A percentile compares a stretch with the other conserved stretches of the same genome.
phyloP scores from a whole-genome alignment of 2,797 vertebrate species.

The Aphelocoma californica region DNA sequence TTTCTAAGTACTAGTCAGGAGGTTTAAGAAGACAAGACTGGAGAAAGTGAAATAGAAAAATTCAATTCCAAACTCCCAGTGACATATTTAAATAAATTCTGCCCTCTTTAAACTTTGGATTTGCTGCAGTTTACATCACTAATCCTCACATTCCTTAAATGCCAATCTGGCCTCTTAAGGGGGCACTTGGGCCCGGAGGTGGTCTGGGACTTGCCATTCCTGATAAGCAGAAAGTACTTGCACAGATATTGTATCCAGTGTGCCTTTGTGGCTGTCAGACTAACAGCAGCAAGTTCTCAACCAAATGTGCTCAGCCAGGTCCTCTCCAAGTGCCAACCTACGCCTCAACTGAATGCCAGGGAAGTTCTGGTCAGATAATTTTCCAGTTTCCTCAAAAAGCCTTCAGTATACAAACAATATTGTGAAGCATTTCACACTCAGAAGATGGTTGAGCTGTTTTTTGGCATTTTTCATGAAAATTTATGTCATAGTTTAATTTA shows the following conservation, averaged over 20 bases:
- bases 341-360: neutral
- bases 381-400: neutral
- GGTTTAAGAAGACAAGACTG: neutral
- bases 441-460: neutral
- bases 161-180: constrained; percentile 46
- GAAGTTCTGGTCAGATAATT: neutral
- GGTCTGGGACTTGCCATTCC: neutral
- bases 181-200: constrained; percentile 31
- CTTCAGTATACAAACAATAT: neutral
- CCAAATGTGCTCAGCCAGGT: neutral
- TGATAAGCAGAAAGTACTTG: neutral
- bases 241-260: neutral
- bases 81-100: neutral
- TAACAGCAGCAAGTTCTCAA: neutral
- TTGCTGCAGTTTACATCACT: constrained; percentile 44
- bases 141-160: constrained; percentile 64
- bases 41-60: neutral
- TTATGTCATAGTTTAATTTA: neutral
- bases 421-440: neutral
- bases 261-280: neutral
- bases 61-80: neutral
- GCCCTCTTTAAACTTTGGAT: neutral
- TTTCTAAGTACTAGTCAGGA: neutral
- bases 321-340: neutral
- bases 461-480: neutral